Base-by-base conservation (phyloP, 2,113 vertebrate species). In the Atlantisia rogersi region DNA sequence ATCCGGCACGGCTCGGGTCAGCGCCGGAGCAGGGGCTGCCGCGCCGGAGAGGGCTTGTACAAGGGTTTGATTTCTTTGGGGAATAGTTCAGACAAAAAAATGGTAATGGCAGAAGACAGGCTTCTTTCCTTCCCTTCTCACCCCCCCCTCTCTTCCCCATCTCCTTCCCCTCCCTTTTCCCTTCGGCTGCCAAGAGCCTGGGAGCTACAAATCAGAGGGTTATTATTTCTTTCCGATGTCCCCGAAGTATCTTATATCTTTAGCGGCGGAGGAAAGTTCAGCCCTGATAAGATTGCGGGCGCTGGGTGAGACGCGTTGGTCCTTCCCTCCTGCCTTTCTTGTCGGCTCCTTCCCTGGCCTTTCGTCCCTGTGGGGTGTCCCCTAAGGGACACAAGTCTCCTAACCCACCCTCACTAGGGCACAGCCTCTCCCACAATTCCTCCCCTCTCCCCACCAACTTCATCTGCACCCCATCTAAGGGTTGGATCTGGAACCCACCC, bases 211-310 rank as follows among this genome's bases (percentile, higher is more conserved):
- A 97, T 92, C 87, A 77, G 82, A 93, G 88, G 94, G 93, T 94
- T 92, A 94, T 97, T 97, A 92, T 94, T 96, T 96, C 97, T 96
- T 97, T 95, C 97, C 83, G 40, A 95, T 96, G 96, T 95, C 97
- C 97, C 96, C 71, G 26, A 95, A 97, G 97, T 93, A 93, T 87
- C 97, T 93, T 92, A 52, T 92, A 95, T 94, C 97, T 97, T 96
- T 83, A 95, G 94, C 89, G 22, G 94, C 79, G 89, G 96, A 96
- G 90, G 68, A 93, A 95, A 97, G 97, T 93, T 97, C 95, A 95
- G 96, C 82, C 82, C 91, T n/a, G 97, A 95, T 97, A 97, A 98
- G 96, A 92, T 29, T 91, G 96, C 73, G 83, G 93, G 44, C 65
- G 64, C 87, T 20, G 39, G 88, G 85, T 56, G 94, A 95, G 97